Evolutionary conservation across 2,113 vertebrate genomes (phyloP), one percentile per base, ranked within the genome.

Genomic region (Vicugna pacos): DNA sequence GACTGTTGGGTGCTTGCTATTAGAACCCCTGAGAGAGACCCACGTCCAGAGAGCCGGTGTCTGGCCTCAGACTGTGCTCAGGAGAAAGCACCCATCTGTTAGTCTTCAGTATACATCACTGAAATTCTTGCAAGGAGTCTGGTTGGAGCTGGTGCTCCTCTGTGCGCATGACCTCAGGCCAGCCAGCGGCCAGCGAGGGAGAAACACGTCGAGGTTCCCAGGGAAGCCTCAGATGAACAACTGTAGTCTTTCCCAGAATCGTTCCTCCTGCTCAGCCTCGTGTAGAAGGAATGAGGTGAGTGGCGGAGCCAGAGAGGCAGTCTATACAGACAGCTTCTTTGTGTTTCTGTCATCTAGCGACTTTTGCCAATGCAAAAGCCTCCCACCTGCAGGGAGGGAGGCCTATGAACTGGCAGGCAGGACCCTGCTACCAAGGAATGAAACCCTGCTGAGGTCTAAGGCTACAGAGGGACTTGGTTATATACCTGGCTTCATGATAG

Each of bases 261-360:
- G 38, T 56, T 96, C 48, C 92, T 98, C 73, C 72, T 98, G 80
- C 89, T 91, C 65, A 96, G 62, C 52, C 86, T 96, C 38, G 84
- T 38, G 42, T 93, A 91, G 93, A 98, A 98, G 65, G 92, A 98
- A 98, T 94, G 88, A 95, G 60, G 65, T 56, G 75, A 91, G 11
- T 62, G 30, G 0, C 28, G 13, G 30, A 54, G 50, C 56, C 95
- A 89, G 89, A 93, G 70, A 96, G 42, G 38, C 26, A 77, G 64
- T 42, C 64, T 62, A 54, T 19, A 64, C 69, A 91, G 80, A 58
- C 81, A 91, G 17, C 50, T 87, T 83, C 56, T 76, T 88, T 28
- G 1, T 65, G 28, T 83, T 89, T 94, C 93, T 48, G 30, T 62
- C 82, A 73, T 72, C 30, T 35, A n/a, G 60, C 38, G 2, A 76